These are phyloP conservation scores for Caenorhabditis briggsae DNA, from an alignment of 1,140 invertebrate genomes.

Conservation along the genomic window DNA sequence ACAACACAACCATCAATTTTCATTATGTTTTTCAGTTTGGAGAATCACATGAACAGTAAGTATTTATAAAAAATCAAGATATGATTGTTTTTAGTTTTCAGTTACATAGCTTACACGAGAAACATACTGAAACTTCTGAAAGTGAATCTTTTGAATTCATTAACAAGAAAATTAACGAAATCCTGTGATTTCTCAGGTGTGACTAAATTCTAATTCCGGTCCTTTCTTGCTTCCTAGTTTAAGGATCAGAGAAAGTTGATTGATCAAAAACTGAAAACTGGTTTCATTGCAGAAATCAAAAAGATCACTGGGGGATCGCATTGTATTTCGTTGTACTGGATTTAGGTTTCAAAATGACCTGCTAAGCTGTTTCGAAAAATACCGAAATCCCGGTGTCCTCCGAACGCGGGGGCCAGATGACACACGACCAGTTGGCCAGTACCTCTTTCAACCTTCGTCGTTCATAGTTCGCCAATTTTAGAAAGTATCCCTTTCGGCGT, in stretches of 20 bases:
- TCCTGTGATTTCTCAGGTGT: conserved; percentile 6
- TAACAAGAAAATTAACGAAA: background rate
- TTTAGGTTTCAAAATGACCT: background rate
- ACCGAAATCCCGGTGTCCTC: background rate
- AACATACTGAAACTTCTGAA: background rate
- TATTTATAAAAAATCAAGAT: too few species aligned
- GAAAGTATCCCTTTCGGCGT: conserved; percentile 42
- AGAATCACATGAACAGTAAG: too few species aligned
- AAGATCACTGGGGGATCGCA: background rate
- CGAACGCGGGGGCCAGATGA: background rate
- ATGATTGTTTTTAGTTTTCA: too few species aligned
- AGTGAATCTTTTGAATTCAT: background rate
- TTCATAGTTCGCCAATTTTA: conserved; percentile 55
- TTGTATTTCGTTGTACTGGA: background rate
- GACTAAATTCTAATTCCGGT: conserved; percentile 27
- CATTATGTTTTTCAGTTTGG: too few species aligned
- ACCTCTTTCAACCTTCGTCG: conserved; percentile 55
- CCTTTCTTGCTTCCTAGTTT: conserved; percentile 32
- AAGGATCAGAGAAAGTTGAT: conserved; percentile 46
- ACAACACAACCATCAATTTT: too few species aligned
- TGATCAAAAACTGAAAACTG: conserved; percentile 49
- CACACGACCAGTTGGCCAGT: conserved; percentile 38
- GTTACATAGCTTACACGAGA: too few species aligned
- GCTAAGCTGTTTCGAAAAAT: background rate
- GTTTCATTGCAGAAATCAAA: conserved; percentile 26